phyloP scores from a whole-genome alignment of 2,797 vertebrate genomes.

The Pipistrellus pygmaeus region DNA sequence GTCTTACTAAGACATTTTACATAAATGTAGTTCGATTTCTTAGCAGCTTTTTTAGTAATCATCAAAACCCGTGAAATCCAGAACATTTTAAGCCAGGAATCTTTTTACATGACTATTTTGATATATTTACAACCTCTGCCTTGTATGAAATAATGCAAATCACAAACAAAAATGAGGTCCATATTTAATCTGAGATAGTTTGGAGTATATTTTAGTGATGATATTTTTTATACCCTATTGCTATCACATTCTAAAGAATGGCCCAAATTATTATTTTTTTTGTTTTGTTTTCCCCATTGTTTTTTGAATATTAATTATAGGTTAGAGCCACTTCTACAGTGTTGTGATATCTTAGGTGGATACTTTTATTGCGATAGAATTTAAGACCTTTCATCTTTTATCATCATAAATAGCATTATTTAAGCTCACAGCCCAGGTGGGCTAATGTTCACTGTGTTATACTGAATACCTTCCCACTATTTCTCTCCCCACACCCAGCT shows the following conservation, averaged over 20 bases:
- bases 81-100: constrained; percentile 5
- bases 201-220: neutral
- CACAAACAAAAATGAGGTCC: neutral
- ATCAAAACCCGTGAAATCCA: constrained; percentile 19
- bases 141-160: constrained; percentile 6
- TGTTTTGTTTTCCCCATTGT: neutral
- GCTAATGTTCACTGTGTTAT: constrained; percentile 21
- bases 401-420: constrained; percentile 35
- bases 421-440: constrained; percentile 11
- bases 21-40: constrained; percentile 37
- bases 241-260: neutral
- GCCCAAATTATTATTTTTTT: neutral
- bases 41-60: constrained; percentile 11
- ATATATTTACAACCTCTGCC: neutral
- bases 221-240: neutral
- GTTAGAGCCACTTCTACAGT: constrained; percentile 18
- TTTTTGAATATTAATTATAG: constrained; percentile 23
- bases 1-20: constrained; percentile 33
- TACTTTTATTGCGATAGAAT: constrained; percentile 39
- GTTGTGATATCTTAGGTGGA: constrained; percentile 25
- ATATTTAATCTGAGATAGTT: neutral
- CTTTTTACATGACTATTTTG: constrained; percentile 1
- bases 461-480: neutral
- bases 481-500: neutral
- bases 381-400: constrained; percentile 8